Conservation (phyloP, 2,113 vertebrate genomes). For the Calidris pygmaea region DNA sequence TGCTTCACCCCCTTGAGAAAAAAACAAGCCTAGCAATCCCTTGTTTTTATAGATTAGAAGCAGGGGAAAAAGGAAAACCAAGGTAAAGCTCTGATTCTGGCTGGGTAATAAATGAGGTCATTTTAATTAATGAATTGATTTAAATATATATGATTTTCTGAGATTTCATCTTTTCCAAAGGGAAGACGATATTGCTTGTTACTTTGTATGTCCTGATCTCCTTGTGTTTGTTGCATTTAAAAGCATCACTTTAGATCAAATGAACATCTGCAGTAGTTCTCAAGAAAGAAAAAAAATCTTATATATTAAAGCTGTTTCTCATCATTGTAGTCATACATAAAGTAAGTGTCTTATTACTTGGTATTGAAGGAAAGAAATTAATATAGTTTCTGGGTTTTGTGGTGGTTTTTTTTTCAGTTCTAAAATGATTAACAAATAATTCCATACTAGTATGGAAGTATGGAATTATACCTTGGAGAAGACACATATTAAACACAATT, state of each 20-base stretch:
- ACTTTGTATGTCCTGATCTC: background rate
- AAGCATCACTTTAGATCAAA: background rate
- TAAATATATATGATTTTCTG: background rate
- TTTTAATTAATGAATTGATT: background rate
- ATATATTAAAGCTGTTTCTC: background rate
- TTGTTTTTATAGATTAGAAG: background rate
- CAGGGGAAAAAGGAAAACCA: accelerated
- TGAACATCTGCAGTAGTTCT: background rate
- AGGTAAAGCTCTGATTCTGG: background rate
- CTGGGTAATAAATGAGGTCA: background rate
- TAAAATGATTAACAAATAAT: background rate
- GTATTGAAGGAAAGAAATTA: background rate
- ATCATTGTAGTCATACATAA: background rate
- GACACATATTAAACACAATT: background rate
- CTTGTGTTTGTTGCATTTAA: background rate
- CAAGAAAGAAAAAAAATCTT: background rate
- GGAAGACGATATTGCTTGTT: background rate
- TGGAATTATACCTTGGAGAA: background rate
- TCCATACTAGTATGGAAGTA: background rate
- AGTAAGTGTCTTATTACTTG: background rate
- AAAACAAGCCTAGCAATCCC: background rate
- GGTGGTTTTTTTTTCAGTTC: background rate
- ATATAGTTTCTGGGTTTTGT: background rate
- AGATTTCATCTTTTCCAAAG: background rate
- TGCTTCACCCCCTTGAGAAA: background rate